Conservation (phyloP, 2,113 vertebrate genomes). For the Lates calcarifer region DNA sequence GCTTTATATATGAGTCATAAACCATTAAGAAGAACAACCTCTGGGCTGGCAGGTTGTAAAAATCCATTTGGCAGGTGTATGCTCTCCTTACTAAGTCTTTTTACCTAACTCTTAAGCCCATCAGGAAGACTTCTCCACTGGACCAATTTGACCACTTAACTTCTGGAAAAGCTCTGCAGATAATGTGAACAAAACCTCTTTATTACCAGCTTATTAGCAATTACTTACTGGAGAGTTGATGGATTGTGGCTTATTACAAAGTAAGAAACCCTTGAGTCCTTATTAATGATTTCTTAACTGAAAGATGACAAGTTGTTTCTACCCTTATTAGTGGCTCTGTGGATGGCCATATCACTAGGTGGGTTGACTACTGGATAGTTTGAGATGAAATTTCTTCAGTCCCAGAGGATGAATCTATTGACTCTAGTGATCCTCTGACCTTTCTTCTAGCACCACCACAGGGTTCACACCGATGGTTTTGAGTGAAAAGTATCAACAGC, state of each 20-base stretch:
- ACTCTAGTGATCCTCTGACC: not conserved
- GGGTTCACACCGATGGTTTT: not conserved
- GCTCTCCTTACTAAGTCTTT: constrained; percentile 1
- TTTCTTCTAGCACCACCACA: not conserved
- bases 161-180: not conserved
- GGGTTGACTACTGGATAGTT: not conserved
- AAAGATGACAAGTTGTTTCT: not conserved
- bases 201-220: not conserved
- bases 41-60: constrained; percentile 2
- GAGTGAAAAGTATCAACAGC: not conserved
- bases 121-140: not conserved
- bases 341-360: not conserved
- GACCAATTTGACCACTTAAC: not conserved
- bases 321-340: not conserved
- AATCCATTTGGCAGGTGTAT: not conserved
- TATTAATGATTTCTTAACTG: constrained; percentile 1
- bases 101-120: not conserved
- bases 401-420: no score
- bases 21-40: constrained; percentile 10
- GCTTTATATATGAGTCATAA: constrained; percentile 5
- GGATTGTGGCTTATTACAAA: constrained; percentile 4
- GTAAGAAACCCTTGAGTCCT: not conserved
- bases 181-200: not conserved
- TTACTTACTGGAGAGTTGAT: not conserved
- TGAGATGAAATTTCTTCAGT: not conserved